Conservation (phyloP, 1,140 invertebrate genomes). For the Lordiphosa clarofinis region DNA sequence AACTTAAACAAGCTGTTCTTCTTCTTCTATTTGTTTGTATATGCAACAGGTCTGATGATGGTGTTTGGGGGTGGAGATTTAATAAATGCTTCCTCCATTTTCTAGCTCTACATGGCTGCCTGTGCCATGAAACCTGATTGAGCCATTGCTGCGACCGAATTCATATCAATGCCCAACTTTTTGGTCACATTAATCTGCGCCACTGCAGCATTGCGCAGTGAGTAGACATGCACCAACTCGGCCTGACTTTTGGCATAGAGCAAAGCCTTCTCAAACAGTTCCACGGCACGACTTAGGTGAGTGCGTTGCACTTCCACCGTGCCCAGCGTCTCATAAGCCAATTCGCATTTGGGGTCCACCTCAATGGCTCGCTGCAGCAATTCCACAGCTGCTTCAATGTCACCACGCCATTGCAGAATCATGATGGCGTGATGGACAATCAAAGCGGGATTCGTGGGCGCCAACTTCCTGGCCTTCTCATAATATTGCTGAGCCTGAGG, state of each 20-base stretch:
- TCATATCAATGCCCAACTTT: constrained; percentile 85
- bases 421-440: constrained; percentile 93
- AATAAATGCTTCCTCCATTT: constrained; percentile 35
- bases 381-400: constrained; percentile 89
- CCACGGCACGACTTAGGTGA: constrained; percentile 88
- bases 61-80: constrained; percentile 8
- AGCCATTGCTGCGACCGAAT: constrained; percentile 66
- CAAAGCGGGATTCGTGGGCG: constrained; percentile 91
- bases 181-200: constrained; percentile 91
- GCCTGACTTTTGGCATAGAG: constrained; percentile 89
- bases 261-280: constrained; percentile 94
- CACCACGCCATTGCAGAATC: constrained; percentile 89
- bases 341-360: constrained; percentile 94
- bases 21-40: constrained; percentile 27
- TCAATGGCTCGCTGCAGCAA: constrained; percentile 91
- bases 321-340: constrained; percentile 96
- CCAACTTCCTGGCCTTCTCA: constrained; percentile 88
- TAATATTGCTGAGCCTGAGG: constrained; percentile 90
- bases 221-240: constrained; percentile 93
- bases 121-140: constrained; percentile 39
- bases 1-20: constrained; percentile 44
- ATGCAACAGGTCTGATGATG: constrained; percentile 44
- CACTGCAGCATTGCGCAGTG: constrained; percentile 90
- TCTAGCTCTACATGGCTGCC: constrained; percentile 23
- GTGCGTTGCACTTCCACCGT: constrained; percentile 94